phyloP scores from a whole-genome alignment of 2,888 invertebrate species.

The Aphrophora alni region DNA sequence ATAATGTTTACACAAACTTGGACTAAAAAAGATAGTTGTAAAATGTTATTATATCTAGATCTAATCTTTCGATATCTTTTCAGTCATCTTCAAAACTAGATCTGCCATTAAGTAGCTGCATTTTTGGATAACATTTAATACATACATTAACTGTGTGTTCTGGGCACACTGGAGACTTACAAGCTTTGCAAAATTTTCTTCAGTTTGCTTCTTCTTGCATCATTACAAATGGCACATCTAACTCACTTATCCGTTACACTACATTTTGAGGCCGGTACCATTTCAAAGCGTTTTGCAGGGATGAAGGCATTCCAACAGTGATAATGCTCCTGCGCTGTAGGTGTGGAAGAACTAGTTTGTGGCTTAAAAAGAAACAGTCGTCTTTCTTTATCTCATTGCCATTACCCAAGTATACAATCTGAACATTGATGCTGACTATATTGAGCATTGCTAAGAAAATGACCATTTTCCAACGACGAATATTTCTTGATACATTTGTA shows the following conservation, averaged over 20 bases:
- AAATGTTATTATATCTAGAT: too few relatives aligned
- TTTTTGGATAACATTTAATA: background rate
- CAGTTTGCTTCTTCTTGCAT: background rate
- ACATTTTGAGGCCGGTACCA: background rate
- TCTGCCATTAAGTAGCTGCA: background rate
- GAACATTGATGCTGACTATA: background rate
- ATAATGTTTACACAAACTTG: background rate
- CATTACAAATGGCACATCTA: background rate
- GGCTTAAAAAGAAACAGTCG: background rate
- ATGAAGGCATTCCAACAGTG: background rate
- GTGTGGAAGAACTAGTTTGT: background rate
- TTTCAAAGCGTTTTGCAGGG: background rate
- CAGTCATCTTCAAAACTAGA: too few relatives aligned
- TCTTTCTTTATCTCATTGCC: background rate
- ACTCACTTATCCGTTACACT: background rate
- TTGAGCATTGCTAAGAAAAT: background rate
- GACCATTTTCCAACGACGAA: background rate
- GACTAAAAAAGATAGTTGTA: too few relatives aligned
- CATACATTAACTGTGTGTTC: background rate
- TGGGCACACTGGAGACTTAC: background rate
- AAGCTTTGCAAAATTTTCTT: background rate
- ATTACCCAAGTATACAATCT: background rate
- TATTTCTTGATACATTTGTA: constrained; percentile 25
- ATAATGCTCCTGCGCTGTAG: background rate
- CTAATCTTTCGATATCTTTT: too few relatives aligned